Conservation (phyloP, 2,888 invertebrate genomes). For the Nemotelus pantherinus region DNA sequence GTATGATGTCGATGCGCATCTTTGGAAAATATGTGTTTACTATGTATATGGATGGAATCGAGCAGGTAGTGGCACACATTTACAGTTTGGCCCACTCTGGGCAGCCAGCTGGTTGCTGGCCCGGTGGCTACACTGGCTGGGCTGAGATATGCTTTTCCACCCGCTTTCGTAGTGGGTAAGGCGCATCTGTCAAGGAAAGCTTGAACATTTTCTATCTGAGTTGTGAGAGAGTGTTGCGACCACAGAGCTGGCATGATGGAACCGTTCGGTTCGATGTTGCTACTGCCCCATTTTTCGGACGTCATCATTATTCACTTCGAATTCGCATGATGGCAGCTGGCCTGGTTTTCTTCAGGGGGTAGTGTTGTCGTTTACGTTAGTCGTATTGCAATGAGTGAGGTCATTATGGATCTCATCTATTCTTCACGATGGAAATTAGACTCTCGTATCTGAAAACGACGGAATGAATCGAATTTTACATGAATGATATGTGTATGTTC, state of each 20-base stretch:
- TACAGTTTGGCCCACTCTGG: conserved; percentile 32
- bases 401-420: too few relatives aligned
- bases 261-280: neutral
- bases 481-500: too few relatives aligned
- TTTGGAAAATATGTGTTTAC: conserved; percentile 49
- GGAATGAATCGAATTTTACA: too few relatives aligned
- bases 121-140: neutral
- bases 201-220: neutral
- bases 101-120: conserved; percentile 34
- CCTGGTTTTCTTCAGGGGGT: conserved; percentile 25
- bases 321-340: conserved; percentile 20
- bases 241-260: neutral
- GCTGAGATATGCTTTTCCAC: conserved; percentile 31
- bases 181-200: conserved; percentile 22
- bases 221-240: neutral
- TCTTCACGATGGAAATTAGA: too few relatives aligned
- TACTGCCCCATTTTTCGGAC: conserved; percentile 43
- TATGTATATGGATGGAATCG: conserved; percentile 18
- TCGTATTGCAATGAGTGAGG: neutral
- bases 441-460: too few relatives aligned
- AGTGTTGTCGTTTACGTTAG: conserved; percentile 18
- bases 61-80: conserved; percentile 20
- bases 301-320: conserved; percentile 23
- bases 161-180: conserved; percentile 36
- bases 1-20: conserved; percentile 47